A percentile compares a stretch with the other conserved stretches of the same genome.
These are phyloP conservation scores for Mactra quadrangularis DNA, from an alignment of 1,140 invertebrate species.

Conservation along the genomic window DNA sequence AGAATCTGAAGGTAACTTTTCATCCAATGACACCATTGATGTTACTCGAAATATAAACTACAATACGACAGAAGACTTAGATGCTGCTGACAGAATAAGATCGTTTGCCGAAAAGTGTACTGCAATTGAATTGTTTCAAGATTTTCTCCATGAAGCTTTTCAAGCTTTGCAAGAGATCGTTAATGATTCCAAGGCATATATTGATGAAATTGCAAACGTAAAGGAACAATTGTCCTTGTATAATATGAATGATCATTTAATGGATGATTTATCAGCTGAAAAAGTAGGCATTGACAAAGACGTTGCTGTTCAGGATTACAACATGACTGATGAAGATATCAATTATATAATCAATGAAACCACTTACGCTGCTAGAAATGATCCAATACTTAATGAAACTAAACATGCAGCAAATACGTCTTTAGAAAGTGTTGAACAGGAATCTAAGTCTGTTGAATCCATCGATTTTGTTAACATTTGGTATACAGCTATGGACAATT, in stretches of 20 bases:
- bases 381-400: conserved; percentile 19
- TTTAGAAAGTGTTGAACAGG: background rate
- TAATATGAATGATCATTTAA: background rate
- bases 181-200: background rate
- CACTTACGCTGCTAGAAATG: background rate
- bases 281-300: background rate
- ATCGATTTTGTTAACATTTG: no score
- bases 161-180: background rate
- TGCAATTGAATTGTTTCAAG: background rate
- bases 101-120: background rate
- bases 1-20: background rate
- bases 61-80: no score
- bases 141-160: no score
- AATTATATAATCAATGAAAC: background rate
- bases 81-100: background rate
- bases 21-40: background rate
- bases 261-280: background rate
- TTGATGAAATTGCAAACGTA: background rate
- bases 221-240: background rate
- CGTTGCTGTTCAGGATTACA: no score
- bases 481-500: no score
- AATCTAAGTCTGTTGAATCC: background rate
- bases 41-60: no score
- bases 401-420: background rate
- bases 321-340: conserved; percentile 7